Base-by-base conservation (phyloP, 2,797 vertebrate species). In the Hydrolagus colliei region DNA sequence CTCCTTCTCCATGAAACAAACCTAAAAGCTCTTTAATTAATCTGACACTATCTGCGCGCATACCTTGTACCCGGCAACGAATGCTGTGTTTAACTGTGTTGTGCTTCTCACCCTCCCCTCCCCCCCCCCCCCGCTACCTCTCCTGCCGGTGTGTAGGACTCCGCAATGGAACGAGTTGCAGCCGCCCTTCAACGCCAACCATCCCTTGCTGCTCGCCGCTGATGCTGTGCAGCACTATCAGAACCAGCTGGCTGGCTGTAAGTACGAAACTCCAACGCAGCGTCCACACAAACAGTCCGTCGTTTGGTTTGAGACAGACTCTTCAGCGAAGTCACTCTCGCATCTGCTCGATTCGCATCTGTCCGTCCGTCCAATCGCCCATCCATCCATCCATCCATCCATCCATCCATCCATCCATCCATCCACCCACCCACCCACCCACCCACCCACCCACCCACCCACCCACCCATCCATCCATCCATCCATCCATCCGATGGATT, bases 91-190 rank as follows among this genome's bases (percentile, higher is more conserved):
- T 18, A 41, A 84, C 18, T 82, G 77, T 3, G 1, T 35, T 80
- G 79, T 84, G 63, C 68, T 84, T 52, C 27, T 27, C 27, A 27
- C 71, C 71, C 71, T 68, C 32, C 41, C 79, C n/a, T n/a, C 41
- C 27, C 27, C 63, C 68, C 41, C 62, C 27, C 27, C 27, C 27
- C 27, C 27, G 27, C 27, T 27, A 27, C 1, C 27, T 27, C 41
- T n/a, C 27, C 63, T 71, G 3, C 62, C 71, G 65, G 63, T 41
- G 63, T n/a, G 87, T 91, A 99, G 98, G 93, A 98, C 97, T 73
- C 97, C 96, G 84, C 98, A 97, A 88, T 99, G 98, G 97, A 98
- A 97, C 89, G 98, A 99, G 88, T 93, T 99, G 84, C 98, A 98
- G 92, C 97, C 97, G 76, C 97, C 97, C 78, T 99, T 99, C 94